Evolutionary conservation across 2,888 invertebrate genomes (phyloP).

Genomic region (Noctua comes): DNA sequence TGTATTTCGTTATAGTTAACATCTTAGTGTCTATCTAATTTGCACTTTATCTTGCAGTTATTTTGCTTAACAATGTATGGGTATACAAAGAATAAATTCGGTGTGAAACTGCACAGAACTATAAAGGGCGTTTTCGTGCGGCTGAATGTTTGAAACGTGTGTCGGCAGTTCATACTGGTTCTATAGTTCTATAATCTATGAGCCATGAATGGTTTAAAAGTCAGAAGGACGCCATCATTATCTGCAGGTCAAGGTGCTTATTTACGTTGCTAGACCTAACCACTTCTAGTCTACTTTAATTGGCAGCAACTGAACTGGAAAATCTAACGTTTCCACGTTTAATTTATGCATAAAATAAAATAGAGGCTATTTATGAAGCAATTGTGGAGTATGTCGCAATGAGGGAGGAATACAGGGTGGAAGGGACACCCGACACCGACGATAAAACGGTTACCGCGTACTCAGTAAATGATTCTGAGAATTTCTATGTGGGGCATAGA

Average conservation of each 20-base stretch:
- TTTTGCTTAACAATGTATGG: not conserved
- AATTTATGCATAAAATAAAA: constrained; percentile 20
- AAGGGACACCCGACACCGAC: no score
- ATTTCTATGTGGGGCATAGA: no score
- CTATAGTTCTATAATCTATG: constrained; percentile 45
- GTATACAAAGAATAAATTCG: not conserved
- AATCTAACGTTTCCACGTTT: constrained; percentile 25
- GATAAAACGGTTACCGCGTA: no score
- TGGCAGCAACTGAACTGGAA: constrained; percentile 39
- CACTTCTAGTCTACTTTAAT: constrained; percentile 36
- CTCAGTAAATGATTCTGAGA: no score
- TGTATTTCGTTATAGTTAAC: not conserved
- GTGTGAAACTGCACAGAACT: not conserved
- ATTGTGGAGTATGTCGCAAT: constrained; percentile 11
- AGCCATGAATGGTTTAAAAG: constrained; percentile 64
- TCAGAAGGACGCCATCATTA: constrained; percentile 64
- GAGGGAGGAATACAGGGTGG: no score
- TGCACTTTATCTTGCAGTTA: not conserved
- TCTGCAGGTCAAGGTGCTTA: constrained; percentile 57
- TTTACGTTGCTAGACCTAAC: constrained; percentile 27
- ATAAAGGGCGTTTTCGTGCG: constrained; percentile 64
- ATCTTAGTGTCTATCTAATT: not conserved
- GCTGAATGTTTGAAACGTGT: constrained; percentile 70
- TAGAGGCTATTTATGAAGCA: not conserved
- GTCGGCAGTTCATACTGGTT: constrained; percentile 54